These are phyloP conservation scores for Smittia aterrima DNA, from an alignment of 2,888 invertebrate species.

Conservation along the genomic window DNA sequence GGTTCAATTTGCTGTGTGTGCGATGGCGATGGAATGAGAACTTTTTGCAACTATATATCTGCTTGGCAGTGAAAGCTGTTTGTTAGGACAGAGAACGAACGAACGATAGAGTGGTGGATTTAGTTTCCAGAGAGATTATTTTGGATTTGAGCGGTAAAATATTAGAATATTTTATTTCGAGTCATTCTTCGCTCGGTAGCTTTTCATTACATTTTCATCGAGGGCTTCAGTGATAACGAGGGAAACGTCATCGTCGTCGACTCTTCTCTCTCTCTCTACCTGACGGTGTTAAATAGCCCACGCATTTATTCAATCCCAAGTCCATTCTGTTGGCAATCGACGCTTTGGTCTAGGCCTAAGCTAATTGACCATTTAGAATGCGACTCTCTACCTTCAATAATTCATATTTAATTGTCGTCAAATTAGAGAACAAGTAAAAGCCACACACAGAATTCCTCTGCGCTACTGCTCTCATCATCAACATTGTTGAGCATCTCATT, in stretches of 20 bases:
- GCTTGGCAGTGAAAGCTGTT: neutral
- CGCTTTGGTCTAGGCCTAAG: neutral
- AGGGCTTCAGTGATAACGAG: neutral
- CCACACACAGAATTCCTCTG: conserved; percentile 16
- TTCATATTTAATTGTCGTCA: conserved; percentile 41
- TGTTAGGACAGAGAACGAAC: neutral
- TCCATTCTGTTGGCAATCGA: too few relatives aligned
- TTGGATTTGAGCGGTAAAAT: neutral
- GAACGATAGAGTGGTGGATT: neutral
- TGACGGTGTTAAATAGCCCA: too few relatives aligned
- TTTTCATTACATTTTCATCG: conserved; percentile 4
- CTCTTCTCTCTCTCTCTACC: too few relatives aligned
- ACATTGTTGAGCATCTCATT: neutral
- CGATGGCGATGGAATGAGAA: neutral
- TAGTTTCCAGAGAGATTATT: conserved; percentile 15
- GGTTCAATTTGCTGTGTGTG: conserved; percentile 24
- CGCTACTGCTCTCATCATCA: neutral
- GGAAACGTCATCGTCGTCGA: too few relatives aligned
- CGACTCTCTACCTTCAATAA: conserved; percentile 39
- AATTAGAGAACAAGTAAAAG: conserved; percentile 37
- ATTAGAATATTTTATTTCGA: conserved; percentile 1
- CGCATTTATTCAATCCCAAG: too few relatives aligned
- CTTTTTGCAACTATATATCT: neutral
- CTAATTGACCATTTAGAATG: conserved; percentile 27
- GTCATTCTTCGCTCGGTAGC: neutral